Evolutionary conservation across 2,888 invertebrate species (phyloP).

Genomic region (Drosophila kambysellisi): DNA sequence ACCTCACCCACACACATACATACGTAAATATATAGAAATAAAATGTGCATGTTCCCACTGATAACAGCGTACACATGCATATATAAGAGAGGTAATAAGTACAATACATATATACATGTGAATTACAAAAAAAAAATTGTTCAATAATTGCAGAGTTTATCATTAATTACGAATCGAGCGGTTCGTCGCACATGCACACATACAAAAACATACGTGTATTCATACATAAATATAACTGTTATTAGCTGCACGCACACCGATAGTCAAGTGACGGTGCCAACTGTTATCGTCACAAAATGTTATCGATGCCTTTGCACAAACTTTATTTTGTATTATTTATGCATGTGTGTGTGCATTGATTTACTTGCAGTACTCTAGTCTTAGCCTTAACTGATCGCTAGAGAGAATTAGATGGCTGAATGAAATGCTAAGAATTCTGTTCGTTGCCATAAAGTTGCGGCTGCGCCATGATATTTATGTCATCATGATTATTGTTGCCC

Average conservation of each 20-base stretch:
- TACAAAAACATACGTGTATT: background rate
- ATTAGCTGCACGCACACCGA: conserved; percentile 41
- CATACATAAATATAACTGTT: conserved; percentile 22
- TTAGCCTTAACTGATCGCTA: conserved; percentile 26
- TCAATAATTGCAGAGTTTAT: conserved; percentile 38
- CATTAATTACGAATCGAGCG: conserved; percentile 34
- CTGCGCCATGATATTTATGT: conserved; percentile 92
- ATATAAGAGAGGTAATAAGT: background rate
- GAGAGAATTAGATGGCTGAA: conserved; percentile 4
- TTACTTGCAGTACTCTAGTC: conserved; percentile 9
- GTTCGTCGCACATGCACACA: background rate
- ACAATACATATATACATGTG: background rate
- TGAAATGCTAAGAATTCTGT: conserved; percentile 28
- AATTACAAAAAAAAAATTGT: conserved; percentile 8
- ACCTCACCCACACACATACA: background rate
- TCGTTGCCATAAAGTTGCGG: conserved; percentile 33
- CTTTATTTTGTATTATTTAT: background rate
- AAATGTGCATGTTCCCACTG: conserved; percentile 23
- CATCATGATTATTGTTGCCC: conserved; percentile 91
- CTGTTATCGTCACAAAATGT: conserved; percentile 8
- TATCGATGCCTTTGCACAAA: conserved; percentile 6
- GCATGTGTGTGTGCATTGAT: background rate
- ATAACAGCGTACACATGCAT: conserved; percentile 37
- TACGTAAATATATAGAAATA: background rate
- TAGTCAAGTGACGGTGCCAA: background rate